A percentile compares a stretch with the other conserved stretches of the same genome.
These are phyloP conservation scores for Enteromius thamalakanensis DNA, from an alignment of 2,797 vertebrate species.

Conservation along the genomic window DNA sequence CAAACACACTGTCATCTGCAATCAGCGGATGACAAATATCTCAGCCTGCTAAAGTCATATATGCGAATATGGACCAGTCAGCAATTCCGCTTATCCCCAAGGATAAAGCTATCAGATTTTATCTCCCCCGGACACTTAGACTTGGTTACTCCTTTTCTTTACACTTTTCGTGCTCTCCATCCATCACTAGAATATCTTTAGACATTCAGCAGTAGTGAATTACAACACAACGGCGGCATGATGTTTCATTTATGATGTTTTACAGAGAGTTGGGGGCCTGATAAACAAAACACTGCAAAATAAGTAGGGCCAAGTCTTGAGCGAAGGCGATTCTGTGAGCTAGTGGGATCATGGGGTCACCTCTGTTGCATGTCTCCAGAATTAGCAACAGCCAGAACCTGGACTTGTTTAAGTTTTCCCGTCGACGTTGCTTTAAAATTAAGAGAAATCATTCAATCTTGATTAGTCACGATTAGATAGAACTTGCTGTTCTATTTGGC, in stretches of 20 bases:
- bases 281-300: background rate
- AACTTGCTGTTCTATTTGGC: background rate
- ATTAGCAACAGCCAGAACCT: constrained; percentile 2
- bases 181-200: constrained; percentile 7
- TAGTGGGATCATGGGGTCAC: background rate
- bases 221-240: background rate
- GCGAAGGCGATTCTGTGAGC: background rate
- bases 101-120: background rate
- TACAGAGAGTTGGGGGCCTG: background rate
- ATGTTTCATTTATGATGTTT: background rate
- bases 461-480: background rate
- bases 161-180: background rate
- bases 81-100: constrained; percentile 10
- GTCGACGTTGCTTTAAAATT: background rate
- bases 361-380: background rate
- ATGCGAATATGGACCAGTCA: background rate
- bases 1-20: constrained; percentile 19
- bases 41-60: background rate
- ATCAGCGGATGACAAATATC: constrained; percentile 7
- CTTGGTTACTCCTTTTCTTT: constrained; percentile 14
- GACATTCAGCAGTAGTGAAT: background rate
- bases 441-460: background rate
- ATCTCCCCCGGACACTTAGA: background rate
- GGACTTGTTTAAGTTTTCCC: background rate
- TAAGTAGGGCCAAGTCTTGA: background rate